A percentile compares a stretch with the other conserved stretches of the same genome.
Conservation (phyloP, 2,113 vertebrate genomes). For the Craseonycteris thonglongyai region DNA sequence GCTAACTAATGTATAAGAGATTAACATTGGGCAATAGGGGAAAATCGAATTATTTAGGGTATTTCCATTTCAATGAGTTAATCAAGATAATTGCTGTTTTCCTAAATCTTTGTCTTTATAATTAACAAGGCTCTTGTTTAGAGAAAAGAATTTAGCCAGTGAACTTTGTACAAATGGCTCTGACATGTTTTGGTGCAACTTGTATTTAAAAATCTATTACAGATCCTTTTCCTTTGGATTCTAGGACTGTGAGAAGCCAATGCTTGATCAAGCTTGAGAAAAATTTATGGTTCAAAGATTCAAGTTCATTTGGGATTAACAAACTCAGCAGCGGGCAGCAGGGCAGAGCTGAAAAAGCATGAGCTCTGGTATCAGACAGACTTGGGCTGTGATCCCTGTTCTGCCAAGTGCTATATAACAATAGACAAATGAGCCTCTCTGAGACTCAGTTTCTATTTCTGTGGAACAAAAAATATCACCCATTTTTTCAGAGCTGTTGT, state of each 20-base stretch:
- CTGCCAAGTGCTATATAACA: neutral
- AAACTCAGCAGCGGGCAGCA: neutral
- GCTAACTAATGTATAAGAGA: slow-evolving; percentile 70
- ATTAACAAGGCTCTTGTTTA: slow-evolving; percentile 67
- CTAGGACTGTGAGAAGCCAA: slow-evolving; percentile 4
- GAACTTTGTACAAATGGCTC: slow-evolving; percentile 61
- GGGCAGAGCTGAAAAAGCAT: neutral
- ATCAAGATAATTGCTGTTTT: slow-evolving; percentile 76
- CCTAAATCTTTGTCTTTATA: slow-evolving; percentile 70
- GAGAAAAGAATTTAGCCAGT: slow-evolving; percentile 59
- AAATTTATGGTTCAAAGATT: neutral
- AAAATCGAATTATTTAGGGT: slow-evolving; percentile 73
- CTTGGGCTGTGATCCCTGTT: neutral
- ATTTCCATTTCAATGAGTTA: slow-evolving; percentile 75
- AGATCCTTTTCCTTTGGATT: slow-evolving; percentile 4
- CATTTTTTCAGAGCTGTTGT: neutral
- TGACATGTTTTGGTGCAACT: slow-evolving; percentile 57
- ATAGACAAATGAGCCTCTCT: neutral
- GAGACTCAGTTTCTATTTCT: neutral
- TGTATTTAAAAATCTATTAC: slow-evolving; percentile 51
- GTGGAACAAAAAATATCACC: neutral
- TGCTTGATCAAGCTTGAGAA: slow-evolving; percentile 30
- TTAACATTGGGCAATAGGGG: slow-evolving; percentile 57
- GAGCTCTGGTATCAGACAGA: neutral
- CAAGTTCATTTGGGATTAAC: slow-evolving; percentile 22